These are phyloP conservation scores for Rhinopomastus cyanomelas DNA, from an alignment of 2,113 vertebrate genomes.

Conservation along the genomic window DNA sequence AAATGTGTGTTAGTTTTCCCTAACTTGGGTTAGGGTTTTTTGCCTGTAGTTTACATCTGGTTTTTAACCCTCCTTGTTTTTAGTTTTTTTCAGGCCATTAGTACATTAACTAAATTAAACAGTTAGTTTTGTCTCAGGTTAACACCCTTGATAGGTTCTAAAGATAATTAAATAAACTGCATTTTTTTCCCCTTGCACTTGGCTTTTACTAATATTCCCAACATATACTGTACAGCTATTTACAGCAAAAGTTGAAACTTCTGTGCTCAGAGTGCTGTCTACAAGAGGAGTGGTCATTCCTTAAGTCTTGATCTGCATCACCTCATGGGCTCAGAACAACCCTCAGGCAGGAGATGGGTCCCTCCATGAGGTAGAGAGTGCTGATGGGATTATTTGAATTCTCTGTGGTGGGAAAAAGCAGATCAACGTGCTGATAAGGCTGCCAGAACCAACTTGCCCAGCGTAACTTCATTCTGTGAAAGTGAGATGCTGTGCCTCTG, in stretches of 20 bases:
- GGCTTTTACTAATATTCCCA: background rate
- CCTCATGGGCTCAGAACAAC: background rate
- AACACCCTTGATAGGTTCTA: background rate
- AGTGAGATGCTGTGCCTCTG: background rate
- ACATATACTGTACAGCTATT: background rate
- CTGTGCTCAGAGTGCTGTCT: background rate
- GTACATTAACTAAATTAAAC: too few species aligned
- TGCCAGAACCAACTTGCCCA: background rate
- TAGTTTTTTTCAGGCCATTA: too few species aligned
- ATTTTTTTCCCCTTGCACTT: background rate
- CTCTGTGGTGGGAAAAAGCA: background rate
- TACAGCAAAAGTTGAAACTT: background rate
- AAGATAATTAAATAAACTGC: constrained; percentile 30
- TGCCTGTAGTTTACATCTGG: too few species aligned
- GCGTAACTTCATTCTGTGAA: background rate
- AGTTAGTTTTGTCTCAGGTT: too few species aligned
- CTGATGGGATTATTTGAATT: background rate
- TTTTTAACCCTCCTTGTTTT: too few species aligned
- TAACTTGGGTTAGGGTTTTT: too few species aligned
- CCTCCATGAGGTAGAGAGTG: too few species aligned
- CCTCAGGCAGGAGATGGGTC: background rate
- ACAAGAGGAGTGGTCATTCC: background rate
- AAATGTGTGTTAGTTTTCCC: too few species aligned
- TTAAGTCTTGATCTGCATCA: background rate
- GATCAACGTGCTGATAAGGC: background rate